Base-by-base conservation (phyloP, 2,113 vertebrate species). In the Plotosus lineatus region DNA sequence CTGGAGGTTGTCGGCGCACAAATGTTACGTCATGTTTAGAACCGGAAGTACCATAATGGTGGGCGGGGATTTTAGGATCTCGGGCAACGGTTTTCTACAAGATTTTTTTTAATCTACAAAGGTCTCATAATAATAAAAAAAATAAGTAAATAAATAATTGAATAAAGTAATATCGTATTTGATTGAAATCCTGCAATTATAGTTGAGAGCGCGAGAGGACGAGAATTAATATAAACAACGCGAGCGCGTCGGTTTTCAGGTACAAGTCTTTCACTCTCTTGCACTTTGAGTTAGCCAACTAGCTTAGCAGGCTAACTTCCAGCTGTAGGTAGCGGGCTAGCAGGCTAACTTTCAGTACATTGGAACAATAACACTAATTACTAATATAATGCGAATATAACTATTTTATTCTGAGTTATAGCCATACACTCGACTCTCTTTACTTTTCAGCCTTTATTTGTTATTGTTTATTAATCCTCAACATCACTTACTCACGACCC, bases 11-110 rank as follows among this genome's bases (percentile, higher is more conserved):
- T 7, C 2, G 12, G 23, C 40, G 66, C 40, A 6, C 9, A 36
- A 77, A 36, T 53, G 56, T 6, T 17, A 82, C 81, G 75, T 88
- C 83, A 86, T 79, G 44, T 55, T 63, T 61, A 15, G 77, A 86
- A 81, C 89, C 89, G 89, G 85, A 89, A 89, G 44, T 11, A 85
- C 84, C 82, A 61, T 79, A 26, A 23, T 21, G 73, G 90, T 76
- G 90, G 93, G 91, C 87, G 91, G 91, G 86, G 87, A 53, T 31
- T 75, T 84, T 87, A 6, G 61, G 2, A 33, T 68, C n/a, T 19
- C 60, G 26, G 26, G 3, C 65, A 76, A 60, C 61, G 78, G 36
- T 79, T 84, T 85, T 84, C 73, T 83, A 84, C 79, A 84, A 90
- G 88, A 83, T 85, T 77, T 50, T 28, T 46, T 44, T 48, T 17